phyloP scores from a whole-genome alignment of 1,140 invertebrate species.

The Trissolcus basalis region DNA sequence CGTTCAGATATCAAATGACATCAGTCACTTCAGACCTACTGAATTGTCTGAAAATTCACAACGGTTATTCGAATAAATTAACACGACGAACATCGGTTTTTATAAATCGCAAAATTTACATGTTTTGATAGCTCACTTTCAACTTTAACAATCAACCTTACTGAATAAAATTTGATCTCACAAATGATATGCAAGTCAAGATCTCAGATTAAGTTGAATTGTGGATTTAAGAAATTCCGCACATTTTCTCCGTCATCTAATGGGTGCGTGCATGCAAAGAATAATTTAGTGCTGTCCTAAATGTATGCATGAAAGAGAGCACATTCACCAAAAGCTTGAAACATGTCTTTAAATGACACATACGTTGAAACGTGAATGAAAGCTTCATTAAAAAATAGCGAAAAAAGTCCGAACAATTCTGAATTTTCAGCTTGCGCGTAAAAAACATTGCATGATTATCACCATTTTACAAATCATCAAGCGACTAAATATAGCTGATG shows the following conservation, averaged over 20 bases:
- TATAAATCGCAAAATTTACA: no score
- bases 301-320: slow-evolving; percentile 24
- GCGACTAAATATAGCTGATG: no score
- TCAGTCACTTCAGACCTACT: neutral
- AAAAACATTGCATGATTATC: slow-evolving; percentile 29
- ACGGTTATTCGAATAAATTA: neutral
- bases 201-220: no score
- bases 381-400: slow-evolving; percentile 32
- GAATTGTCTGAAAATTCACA: neutral
- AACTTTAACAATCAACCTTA: no score
- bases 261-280: slow-evolving; percentile 17
- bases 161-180: neutral
- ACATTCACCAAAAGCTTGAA: slow-evolving; percentile 18
- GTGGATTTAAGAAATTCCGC: no score
- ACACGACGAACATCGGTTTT: no score
- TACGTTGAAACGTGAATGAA: slow-evolving; percentile 16
- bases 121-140: no score
- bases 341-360: slow-evolving; percentile 27
- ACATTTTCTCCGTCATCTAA: slow-evolving; percentile 6
- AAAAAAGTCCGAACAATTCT: slow-evolving; percentile 48
- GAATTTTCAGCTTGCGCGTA: slow-evolving; percentile 17
- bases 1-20: slow-evolving; percentile 27
- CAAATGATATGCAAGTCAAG: no score
- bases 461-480: neutral
- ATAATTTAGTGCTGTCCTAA: slow-evolving; percentile 24